Base-by-base conservation (phyloP, 2,888 invertebrate species). In the Oscheius sp. region DNA sequence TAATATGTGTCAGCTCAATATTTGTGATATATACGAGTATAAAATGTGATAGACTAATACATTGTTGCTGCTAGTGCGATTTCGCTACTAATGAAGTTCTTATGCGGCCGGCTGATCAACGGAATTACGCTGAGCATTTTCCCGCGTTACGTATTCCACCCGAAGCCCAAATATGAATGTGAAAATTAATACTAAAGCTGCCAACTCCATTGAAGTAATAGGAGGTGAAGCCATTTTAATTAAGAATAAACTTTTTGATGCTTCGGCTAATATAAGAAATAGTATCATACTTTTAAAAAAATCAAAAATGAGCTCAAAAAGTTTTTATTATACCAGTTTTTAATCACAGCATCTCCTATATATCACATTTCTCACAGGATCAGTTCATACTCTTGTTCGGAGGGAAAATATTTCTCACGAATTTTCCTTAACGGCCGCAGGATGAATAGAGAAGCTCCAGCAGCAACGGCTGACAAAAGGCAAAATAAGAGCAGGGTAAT, bases 361-460 rank as follows among this genome's bases (percentile, higher is more conserved):
- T 41, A 17, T 4, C 20, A 41, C 41, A 41, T 14, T 17, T 2
- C 22, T 72, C 65, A 74, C 5, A 72, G 69, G 14, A 75, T 62
- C 30, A 67, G 30, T 32, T 75, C 71, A 49, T 75, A 75, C 5
- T 75, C 75, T 20, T 71, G 71, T 50, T 73, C 71, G 2, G 66
- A 63, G 20, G 75, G 75, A 45, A 75, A 75, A 63, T 75, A 65
- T 44, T 44, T 51, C 38, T 30, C 45, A 8, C 36, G 30, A 2
- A 65, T n/a, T 5, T 33, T 36, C n/a, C 44, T 54, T 5, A 65
- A 32, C 3, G 65, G 65, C 26, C 54, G 56, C 26, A 41, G 41
- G 22, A 54, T 38, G 8, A 38, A 5, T 12, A 65, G 41, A 8
- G 65, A 54, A n/a, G 56, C 24, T 1, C 17, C 54, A n/a, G 65